Percentiles rank a stretch among this genome's conserved stretches.
Conservation (phyloP, 2,797 vertebrate genomes). For the Oophaga sylvatica region DNA sequence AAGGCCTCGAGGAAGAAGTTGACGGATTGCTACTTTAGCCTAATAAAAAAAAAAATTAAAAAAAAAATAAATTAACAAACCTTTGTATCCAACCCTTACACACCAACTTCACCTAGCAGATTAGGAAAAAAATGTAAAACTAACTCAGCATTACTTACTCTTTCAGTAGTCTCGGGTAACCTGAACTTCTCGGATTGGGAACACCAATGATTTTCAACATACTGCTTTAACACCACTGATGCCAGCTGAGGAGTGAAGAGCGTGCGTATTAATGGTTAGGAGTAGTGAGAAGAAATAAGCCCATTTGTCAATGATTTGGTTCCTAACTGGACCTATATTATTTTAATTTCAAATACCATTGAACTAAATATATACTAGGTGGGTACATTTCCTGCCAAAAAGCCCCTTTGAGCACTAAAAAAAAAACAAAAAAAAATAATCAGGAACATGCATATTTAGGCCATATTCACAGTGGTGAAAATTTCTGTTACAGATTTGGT, state of each 20-base stretch:
- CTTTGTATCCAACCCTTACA: neutral
- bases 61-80: neutral
- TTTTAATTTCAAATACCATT: too few species aligned
- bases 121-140: neutral
- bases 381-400: too few species aligned
- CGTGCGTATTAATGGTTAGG: neutral
- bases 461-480: too few species aligned
- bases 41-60: constrained; percentile 65
- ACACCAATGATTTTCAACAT: constrained; percentile 99
- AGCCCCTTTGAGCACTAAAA: too few species aligned
- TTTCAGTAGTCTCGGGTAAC: constrained; percentile 94
- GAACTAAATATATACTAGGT: too few species aligned
- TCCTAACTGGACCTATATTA: neutral
- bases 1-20: constrained; percentile 88
- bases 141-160: constrained; percentile 74
- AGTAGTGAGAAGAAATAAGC: neutral
- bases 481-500: too few species aligned
- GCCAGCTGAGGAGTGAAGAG: constrained; percentile 80
- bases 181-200: constrained; percentile 96
- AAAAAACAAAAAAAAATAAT: too few species aligned
- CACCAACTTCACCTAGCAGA: too few species aligned
- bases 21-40: constrained; percentile 95
- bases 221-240: constrained; percentile 96
- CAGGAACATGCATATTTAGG: too few species aligned
- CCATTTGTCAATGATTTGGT: neutral